Conservation (phyloP, 2,113 vertebrate species). For the Amia ocellicauda region DNA sequence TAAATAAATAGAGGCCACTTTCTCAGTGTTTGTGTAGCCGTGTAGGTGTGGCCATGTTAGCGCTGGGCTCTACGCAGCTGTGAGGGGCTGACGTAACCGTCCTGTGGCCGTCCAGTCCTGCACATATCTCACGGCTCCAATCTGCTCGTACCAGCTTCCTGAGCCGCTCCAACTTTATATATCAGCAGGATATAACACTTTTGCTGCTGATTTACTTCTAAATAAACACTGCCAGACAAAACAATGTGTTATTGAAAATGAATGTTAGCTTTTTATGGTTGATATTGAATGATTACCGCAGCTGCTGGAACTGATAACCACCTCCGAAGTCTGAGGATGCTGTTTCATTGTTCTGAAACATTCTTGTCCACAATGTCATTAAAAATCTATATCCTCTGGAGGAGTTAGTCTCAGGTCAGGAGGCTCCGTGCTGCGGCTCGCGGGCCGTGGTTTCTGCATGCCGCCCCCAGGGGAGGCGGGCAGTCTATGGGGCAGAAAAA, state of each 20-base stretch:
- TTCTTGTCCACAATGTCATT: conserved; percentile 29
- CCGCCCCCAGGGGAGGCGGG: too few species aligned
- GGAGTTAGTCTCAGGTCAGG: neutral
- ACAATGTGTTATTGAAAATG: conserved; percentile 80
- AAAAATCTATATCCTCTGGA: conserved; percentile 4
- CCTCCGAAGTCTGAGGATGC: conserved; percentile 57
- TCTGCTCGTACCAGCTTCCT: conserved; percentile 52
- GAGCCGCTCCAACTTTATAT: conserved; percentile 51
- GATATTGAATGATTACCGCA: conserved; percentile 60
- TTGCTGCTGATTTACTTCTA: conserved; percentile 72
- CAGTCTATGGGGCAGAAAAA: too few species aligned
- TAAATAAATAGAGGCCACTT: too few species aligned
- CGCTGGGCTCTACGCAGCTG: conserved; percentile 31
- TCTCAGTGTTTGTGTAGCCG: conserved; percentile 11
- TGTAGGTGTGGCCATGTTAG: neutral
- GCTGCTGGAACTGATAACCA: conserved; percentile 75
- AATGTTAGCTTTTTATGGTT: conserved; percentile 60
- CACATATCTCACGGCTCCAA: conserved; percentile 56
- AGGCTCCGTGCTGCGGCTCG: neutral
- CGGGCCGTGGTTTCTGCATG: too few species aligned
- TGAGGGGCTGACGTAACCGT: conserved; percentile 31
- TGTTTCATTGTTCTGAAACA: conserved; percentile 36
- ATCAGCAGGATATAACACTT: conserved; percentile 76
- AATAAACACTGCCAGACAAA: conserved; percentile 63
- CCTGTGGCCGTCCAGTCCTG: conserved; percentile 22